Evolutionary conservation across 2,888 invertebrate genomes (phyloP).

Genomic region (Sycophila texana): DNA sequence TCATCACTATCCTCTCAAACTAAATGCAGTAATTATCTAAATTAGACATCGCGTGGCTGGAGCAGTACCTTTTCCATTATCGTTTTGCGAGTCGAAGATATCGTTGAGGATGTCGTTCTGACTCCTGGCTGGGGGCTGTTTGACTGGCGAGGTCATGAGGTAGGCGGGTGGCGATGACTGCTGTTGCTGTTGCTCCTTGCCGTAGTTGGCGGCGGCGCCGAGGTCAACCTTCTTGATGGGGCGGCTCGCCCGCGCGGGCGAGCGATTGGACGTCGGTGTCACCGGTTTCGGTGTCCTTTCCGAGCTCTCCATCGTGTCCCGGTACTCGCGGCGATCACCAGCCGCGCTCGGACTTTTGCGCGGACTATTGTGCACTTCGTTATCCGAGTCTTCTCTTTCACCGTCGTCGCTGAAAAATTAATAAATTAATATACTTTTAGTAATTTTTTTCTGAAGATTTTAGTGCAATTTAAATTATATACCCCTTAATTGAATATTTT

Average conservation of each 20-base stretch:
- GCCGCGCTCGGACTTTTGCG: slow-evolving; percentile 69
- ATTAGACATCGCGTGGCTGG: too few relatives aligned
- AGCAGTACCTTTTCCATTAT: slow-evolving; percentile 57
- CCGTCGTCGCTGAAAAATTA: slow-evolving; percentile 81
- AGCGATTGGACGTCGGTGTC: slow-evolving; percentile 69
- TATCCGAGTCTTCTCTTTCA: slow-evolving; percentile 83
- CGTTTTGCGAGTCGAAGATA: slow-evolving; percentile 70
- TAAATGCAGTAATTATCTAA: too few relatives aligned
- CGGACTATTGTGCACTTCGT: slow-evolving; percentile 78
- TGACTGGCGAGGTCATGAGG: slow-evolving; percentile 64
- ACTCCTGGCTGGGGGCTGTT: slow-evolving; percentile 62
- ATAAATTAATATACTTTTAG: too few relatives aligned
- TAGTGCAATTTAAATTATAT: too few relatives aligned
- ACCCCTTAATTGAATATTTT: too few relatives aligned
- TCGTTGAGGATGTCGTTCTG: slow-evolving; percentile 70
- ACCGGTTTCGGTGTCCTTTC: slow-evolving; percentile 68
- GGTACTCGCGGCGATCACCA: slow-evolving; percentile 76
- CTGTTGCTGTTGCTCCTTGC: slow-evolving; percentile 73
- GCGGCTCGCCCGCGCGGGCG: slow-evolving; percentile 74
- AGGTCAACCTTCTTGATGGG: slow-evolving; percentile 80
- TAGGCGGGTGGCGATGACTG: slow-evolving; percentile 36
- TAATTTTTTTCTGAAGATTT: too few relatives aligned
- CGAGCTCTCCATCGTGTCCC: slow-evolving; percentile 75
- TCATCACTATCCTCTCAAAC: too few relatives aligned
- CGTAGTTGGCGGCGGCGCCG: slow-evolving; percentile 84